Base-by-base conservation (phyloP, 2,113 vertebrate species). In the Mesoclemmys tuberculata region DNA sequence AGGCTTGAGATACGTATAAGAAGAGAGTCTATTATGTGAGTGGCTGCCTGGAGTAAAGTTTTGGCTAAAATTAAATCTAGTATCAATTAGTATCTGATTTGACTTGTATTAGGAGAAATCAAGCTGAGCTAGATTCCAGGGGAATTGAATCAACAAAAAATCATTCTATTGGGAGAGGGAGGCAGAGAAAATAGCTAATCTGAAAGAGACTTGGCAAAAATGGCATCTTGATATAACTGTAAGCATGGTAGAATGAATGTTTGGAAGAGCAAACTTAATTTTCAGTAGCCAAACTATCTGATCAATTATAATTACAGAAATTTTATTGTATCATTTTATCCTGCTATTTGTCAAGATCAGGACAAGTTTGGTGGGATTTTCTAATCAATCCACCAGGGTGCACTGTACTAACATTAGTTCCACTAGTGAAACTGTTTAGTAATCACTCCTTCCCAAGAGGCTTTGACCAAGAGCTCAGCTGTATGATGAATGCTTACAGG, bases 391-490 rank as follows among this genome's bases (percentile, higher is more conserved):
- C 89, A 6, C 94, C 94, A 77, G 93, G 61, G 94, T 64, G 84
- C 95, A 26, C 10, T 9, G 93, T 94, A 0, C 85, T 0, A n/a
- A 2, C 96, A 61, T 35, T 4, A 31, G 44, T 8, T 85, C 80
- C 89, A 22, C 52, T 26, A 44, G 92, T 26, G 29, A 6, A 55
- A 52, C 89, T 56, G 68, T 1, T 22, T 46, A 9, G 91, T 52
- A 46, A 46, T 1, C 41, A 56, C 38, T 55, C 52, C 55, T 84
- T 56, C 84, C 91, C 94, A 11, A 48, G 14, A 91, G 93, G 81
- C 85, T 46, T 51, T 2, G 96, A 21, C 85, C 82, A 49, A 3
- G 93, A 74, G 91, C 4, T 10, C 96, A 95, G 97, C 97, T 61
- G 96, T 84, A 48, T 6, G n/a, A 58, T 1, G 88, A 68, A 18